Evolutionary conservation across 64 coral and sea anemone species (phyloP), one percentile per base, ranked within the genome.

Genomic region (Actinia equina): DNA sequence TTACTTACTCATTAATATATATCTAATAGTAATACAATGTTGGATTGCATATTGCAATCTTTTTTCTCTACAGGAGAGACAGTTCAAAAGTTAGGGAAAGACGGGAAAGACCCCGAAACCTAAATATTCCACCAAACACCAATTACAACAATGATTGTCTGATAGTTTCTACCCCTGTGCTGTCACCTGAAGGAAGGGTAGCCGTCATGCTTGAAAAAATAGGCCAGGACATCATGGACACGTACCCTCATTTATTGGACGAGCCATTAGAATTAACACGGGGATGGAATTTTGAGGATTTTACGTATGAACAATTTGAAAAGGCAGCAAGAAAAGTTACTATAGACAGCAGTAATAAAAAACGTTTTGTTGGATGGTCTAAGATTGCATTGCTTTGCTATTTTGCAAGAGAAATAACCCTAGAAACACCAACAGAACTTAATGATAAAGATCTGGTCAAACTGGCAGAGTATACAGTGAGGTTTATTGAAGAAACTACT

Each of bases 161-260:
- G 44, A 74, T 74, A 74, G 69, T 74, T 41, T 85, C 93, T 25
- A 94, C 95, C 25, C 96, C 96, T 15, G 96, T 98, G 13, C 77
- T 98, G 25, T 98, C 96, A 23, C 96, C 96, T 22, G 96, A 98
- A 78, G 92, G 96, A 52, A 86, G 92, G 41, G 96, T 98, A 71
- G 96, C 96, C 41, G 87, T 88, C 23, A 89, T 91, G 86, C 86
- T 98, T n/a, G 96, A 98, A 85, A 87, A 80, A 58, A 98, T 98
- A 27, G 88, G 90, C 43, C 91, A 91, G 64, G 96, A 98, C 45
- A 91, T 98, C 16, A 92, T 98, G 90, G 86, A 92, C 86, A 80
- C 45, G 13, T 89, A 95, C 17, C 96, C 96, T 13, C 4, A 98
- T 63, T 83, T 98, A 19, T 65, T 98, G 16, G 91, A 98, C 22